phyloP scores from a whole-genome alignment of 2,113 vertebrate genomes.

The Apteryx mantelli region DNA sequence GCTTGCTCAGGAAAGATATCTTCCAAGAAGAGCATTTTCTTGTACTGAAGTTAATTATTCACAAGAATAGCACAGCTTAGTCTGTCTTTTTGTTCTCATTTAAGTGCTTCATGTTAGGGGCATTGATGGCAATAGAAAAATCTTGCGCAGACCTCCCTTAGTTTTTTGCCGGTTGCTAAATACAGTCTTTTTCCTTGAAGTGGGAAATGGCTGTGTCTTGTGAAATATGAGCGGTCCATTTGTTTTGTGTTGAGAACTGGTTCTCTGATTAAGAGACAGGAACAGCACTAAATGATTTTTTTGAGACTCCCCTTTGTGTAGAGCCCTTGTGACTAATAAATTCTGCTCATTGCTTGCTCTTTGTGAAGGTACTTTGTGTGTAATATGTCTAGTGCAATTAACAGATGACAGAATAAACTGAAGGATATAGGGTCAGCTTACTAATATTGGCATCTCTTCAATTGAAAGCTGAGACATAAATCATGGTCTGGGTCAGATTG shows the following conservation, averaged over 20 bases:
- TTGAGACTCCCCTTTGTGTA: neutral
- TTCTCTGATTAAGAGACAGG: neutral
- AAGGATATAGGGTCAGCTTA: neutral
- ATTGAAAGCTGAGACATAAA: slow-evolving; percentile 32
- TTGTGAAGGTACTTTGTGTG: slow-evolving; percentile 20
- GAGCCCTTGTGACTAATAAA: neutral
- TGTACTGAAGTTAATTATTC: neutral
- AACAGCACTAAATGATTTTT: neutral
- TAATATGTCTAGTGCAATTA: neutral
- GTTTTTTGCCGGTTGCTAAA: neutral
- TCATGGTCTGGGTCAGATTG: neutral
- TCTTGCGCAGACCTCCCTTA: neutral
- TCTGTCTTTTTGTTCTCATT: neutral
- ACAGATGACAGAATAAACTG: slow-evolving; percentile 5
- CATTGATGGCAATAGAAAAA: neutral
- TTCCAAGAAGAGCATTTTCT: neutral
- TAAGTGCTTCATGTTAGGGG: neutral
- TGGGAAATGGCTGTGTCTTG: neutral
- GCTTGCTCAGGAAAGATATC: neutral
- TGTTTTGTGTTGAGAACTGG: neutral
- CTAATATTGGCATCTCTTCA: slow-evolving; percentile 42
- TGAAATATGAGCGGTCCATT: neutral
- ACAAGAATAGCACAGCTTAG: neutral
- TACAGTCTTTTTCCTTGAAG: neutral
- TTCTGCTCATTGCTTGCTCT: neutral